Evolutionary conservation across 2,797 vertebrate genomes (phyloP), one percentile per base, ranked within the genome.

Genomic region (Peromyscus aztecus): DNA sequence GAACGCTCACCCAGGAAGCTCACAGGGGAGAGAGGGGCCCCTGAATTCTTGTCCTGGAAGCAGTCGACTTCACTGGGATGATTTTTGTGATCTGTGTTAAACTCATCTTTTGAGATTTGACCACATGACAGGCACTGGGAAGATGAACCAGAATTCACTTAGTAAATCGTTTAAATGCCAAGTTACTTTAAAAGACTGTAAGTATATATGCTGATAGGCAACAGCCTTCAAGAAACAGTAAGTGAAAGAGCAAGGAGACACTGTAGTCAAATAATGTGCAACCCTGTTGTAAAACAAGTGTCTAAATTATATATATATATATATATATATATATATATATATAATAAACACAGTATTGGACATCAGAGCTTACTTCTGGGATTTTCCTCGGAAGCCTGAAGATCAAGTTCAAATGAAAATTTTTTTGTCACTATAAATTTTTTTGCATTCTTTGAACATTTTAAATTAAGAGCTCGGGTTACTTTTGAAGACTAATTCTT

Each of bases 391-490:
- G 76, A 86, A 69, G 40, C 1, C 31, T 10, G 0, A 55, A 2
- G 43, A 52, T 55, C 61, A 90, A 52, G 88, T 57, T 84, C 89
- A 94, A 24, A 78, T 73, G 43, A 59, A 78, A 43, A 29, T 52
- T 76, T 92, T 94, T 89, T 96, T 94, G 77, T 78, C 34, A 43
- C 0, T 89, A 49, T 10, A 16, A 29, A 7, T 34, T 73, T 13
- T 92, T 90, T 80, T 80, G 63, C 34, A 40, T 65, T 75, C 82
- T 49, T 31, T 46, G n/a, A 27, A 55, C 69, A 52, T 69, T 37
- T 92, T 87, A 76, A 90, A 87, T 31, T 40, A 93, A 90, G 49
- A 92, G 84, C n/a, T 46, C 2, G 11, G 52, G 21, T 67, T 83
- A 40, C 34, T 55, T 77, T 94, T 81, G 57, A 2, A 93, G 49